Evolutionary conservation across 2,113 vertebrate species (phyloP).

Genomic region (Acrocephalus arundinaceus): DNA sequence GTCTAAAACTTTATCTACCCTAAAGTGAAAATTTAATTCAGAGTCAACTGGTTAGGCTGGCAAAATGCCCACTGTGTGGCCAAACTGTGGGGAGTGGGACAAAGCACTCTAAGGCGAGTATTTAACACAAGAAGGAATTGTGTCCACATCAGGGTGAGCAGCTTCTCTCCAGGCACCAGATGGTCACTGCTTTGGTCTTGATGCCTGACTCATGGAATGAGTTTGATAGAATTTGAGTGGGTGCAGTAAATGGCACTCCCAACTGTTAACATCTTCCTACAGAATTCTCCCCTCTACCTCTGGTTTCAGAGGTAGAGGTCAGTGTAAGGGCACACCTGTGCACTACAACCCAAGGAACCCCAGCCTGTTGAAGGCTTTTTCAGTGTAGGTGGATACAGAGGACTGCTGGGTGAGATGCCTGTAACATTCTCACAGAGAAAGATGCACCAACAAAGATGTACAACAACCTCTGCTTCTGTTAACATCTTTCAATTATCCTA

Average conservation of each 20-base stretch:
- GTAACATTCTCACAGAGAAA: neutral
- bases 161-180: neutral
- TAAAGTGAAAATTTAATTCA: neutral
- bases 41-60: neutral
- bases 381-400: neutral
- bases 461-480: neutral
- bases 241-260: neutral
- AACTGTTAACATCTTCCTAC: neutral
- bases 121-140: neutral
- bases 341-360: rapidly evolving
- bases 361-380: neutral
- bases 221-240: neutral
- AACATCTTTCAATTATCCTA: neutral
- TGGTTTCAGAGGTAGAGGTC: neutral
- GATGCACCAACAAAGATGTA: neutral
- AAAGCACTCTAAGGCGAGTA: rapidly evolving
- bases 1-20: neutral
- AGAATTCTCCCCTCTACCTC: neutral
- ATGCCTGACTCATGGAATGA: neutral
- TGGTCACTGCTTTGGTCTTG: neutral
- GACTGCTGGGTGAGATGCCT: neutral
- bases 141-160: neutral
- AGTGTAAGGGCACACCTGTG: neutral
- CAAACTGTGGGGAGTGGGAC: neutral
- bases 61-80: neutral